Evolutionary conservation across 2,113 vertebrate species (phyloP), one percentile per base, ranked within the genome.

Genomic region (Illadopsis cleaveri): DNA sequence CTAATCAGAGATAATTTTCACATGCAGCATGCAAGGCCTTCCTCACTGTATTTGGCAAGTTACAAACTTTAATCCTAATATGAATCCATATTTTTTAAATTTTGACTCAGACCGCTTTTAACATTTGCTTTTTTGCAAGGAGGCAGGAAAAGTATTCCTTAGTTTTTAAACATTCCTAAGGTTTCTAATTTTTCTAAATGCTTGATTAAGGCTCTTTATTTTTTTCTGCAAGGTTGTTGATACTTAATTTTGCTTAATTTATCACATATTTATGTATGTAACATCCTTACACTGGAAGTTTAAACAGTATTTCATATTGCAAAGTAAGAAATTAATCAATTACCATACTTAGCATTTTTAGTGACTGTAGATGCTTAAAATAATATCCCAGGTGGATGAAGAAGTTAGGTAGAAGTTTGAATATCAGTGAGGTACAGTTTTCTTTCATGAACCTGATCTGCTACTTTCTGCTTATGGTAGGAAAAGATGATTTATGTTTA

Each of bases 201-300:
- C 22, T 75, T 86, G 20, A 70, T 94, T 78, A 65, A 68, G 57
- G 10, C 7, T 28, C 22, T 33, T 17, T 31, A 1, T 18, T 57
- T 61, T 61, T 56, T 19, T 11, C 58, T 83, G 10, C 4, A 30
- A 76, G 35, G 10, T 35, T 93, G 42, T 64, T 76, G 60, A 81
- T 82, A 47, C 50, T 66, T 78, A 81, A 27, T 93, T 93, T 94
- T 73, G 68, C 37, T 64, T 73, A 37, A 72, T 96, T 93, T 94
- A 51, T 77, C 54, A 82, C 21, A 11, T 79, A 37, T 93, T 82
- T 87, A 57, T 60, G 21, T 91, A n/a, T 45, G 45, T 77, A 76
- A 65, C 30, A 77, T 72, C 42, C 16, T 33, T 65, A 47, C 31
- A 22, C 27, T 65, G 82, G 61, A 70, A 90, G 24, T 70, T 80